Conservation (phyloP, 1,140 invertebrate genomes). For the Sitobion miscanthi region DNA sequence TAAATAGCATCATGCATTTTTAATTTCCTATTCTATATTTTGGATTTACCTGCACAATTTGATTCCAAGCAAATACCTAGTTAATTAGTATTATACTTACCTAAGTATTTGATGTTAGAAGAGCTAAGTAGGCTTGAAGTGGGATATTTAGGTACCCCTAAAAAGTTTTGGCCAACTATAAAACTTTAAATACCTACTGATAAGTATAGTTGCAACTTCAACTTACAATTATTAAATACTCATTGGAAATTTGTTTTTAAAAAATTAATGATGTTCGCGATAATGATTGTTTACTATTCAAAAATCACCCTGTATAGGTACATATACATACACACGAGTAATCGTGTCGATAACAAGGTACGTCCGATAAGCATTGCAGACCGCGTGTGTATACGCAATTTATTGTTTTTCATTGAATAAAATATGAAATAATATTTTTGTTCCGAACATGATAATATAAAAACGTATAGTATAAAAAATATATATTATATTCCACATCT, state of each 20-base stretch:
- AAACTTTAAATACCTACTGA: neutral
- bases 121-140: no score
- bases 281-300: neutral
- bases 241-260: neutral
- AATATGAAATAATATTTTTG: neutral
- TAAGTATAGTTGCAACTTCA: neutral
- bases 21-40: neutral
- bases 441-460: neutral
- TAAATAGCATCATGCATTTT: neutral
- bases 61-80: no score
- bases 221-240: neutral
- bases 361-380: constrained; percentile 10
- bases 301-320: neutral
- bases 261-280: neutral
- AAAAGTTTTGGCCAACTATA: neutral
- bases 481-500: neutral
- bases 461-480: neutral
- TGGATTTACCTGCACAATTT: no score
- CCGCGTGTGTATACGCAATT: neutral
- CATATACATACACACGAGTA: neutral
- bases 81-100: no score
- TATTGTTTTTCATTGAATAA: constrained; percentile 14
- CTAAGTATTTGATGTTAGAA: no score
- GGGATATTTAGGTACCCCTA: neutral
- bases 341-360: constrained; percentile 33